Base-by-base conservation (phyloP, 2,113 vertebrate genomes). In the Xyrauchen texanus region DNA sequence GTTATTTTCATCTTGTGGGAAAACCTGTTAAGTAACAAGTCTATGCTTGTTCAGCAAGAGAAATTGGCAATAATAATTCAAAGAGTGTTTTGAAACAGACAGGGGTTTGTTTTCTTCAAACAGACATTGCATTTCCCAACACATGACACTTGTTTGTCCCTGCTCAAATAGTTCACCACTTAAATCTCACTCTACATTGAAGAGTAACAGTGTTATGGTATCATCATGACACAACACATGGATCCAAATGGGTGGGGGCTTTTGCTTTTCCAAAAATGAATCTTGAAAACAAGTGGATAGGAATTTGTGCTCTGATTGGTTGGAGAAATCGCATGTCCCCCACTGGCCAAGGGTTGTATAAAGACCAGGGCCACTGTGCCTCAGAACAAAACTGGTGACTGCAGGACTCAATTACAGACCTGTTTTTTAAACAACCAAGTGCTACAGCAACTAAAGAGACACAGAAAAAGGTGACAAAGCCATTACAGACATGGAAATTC, bases 91-190 rank as follows among this genome's bases (percentile, higher is more conserved):
- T 15, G n/a, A 12, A 60, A 45, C 5, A 4, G 49, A 42, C 51
- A 21, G 15, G 47, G 21, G 8, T 12, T 12, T 45, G 8, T 7
- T 42, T 11, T 46, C 11, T 44, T 7, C 9, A 6, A 53, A 9
- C 4, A 53, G 51, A 58, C 55, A n/a, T 58, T 58, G 55, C 13
- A 58, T 58, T 58, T 5, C 13, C 68, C 13, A 63, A 44, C 88
- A 93, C 89, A 86, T 90, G 89, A 72, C 78, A 21, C 83, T 58
- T 90, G 90, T 91, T 91, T 88, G 88, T 89, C 85, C 75, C 68
- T 34, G 47, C 62, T 79, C 44, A 6, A 65, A 61, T 78, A 81
- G 79, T 70, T 74, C 75, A 68, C 53, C 11, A 34, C 45, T 69
- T 16, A 47, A 62, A 77, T 63, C 16, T 83, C 45, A 45, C 71